Conservation (phyloP, 2,888 invertebrate genomes). For the Melipona beecheii region DNA sequence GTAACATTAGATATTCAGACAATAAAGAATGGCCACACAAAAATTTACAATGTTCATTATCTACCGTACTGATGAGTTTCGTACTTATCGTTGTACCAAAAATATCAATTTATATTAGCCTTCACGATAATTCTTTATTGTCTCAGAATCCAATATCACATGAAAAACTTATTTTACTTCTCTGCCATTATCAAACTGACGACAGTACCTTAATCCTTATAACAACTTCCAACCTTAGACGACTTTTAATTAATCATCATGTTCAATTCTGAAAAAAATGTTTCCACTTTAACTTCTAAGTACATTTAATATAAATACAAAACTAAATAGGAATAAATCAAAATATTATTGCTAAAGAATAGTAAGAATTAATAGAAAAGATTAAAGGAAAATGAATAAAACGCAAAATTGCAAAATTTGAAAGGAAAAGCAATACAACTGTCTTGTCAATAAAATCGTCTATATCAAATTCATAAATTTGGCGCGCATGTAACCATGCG, state of each 20-base stretch:
- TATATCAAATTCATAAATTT: conserved; percentile 39
- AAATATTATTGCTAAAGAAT: background rate
- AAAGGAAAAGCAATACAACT: background rate
- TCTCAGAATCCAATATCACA: conserved; percentile 17
- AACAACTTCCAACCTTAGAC: conserved; percentile 30
- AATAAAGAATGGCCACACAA: conserved; percentile 43
- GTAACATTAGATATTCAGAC: conserved; percentile 28
- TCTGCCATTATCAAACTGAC: conserved; percentile 43
- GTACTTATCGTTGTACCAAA: conserved; percentile 3
- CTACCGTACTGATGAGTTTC: background rate
- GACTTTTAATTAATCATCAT: conserved; percentile 25
- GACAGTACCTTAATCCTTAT: conserved; percentile 51
- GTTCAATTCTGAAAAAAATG: conserved; percentile 37
- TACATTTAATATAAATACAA: background rate
- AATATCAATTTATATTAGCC: background rate
- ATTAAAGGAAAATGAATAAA: background rate
- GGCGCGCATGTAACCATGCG: conserved; percentile 31
- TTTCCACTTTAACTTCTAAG: conserved; percentile 8
- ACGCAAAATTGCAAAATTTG: background rate
- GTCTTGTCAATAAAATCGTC: background rate
- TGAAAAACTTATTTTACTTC: conserved; percentile 26
- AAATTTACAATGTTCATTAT: conserved; percentile 8
- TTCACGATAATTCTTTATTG: conserved; percentile 47
- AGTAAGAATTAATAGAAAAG: background rate
- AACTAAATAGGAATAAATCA: background rate